Evolutionary conservation across 2,113 vertebrate genomes (phyloP).

Genomic region (Coregonus clupeaformis): DNA sequence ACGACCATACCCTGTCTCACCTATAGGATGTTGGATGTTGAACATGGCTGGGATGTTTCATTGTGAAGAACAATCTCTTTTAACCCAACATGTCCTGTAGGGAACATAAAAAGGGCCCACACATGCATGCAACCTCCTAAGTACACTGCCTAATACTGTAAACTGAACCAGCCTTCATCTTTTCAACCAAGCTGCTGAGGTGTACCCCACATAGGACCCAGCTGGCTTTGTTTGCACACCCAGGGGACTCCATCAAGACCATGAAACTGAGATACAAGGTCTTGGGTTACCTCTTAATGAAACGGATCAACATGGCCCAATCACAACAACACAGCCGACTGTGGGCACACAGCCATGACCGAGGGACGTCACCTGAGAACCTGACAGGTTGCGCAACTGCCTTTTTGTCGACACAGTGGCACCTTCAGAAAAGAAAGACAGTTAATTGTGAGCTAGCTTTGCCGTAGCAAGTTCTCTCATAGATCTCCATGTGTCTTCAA

Average conservation of each 20-base stretch:
- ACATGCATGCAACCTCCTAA: conserved; percentile 48
- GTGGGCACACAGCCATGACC: conserved; percentile 34
- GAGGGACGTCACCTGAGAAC: conserved; percentile 28
- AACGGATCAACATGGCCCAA: conserved; percentile 66
- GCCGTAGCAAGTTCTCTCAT: too few species aligned
- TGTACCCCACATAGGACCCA: conserved; percentile 52
- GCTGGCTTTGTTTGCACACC: conserved; percentile 57
- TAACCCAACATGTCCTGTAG: too few species aligned
- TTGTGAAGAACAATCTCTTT: too few species aligned
- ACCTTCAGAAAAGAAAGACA: too few species aligned
- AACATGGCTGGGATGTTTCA: too few species aligned
- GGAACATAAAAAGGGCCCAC: not conserved
- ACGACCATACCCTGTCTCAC: too few species aligned
- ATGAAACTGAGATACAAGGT: conserved; percentile 51
- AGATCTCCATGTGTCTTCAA: too few species aligned
- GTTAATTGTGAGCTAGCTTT: too few species aligned
- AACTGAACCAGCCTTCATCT: conserved; percentile 61
- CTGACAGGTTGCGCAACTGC: not conserved
- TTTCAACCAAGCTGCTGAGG: conserved; percentile 22
- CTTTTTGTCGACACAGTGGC: too few species aligned
- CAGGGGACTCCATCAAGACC: conserved; percentile 47
- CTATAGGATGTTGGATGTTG: too few species aligned
- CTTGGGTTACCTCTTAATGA: conserved; percentile 70
- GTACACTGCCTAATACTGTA: conserved; percentile 66
- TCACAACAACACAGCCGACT: conserved; percentile 50